A percentile compares a stretch with the other conserved stretches of the same genome.
Evolutionary conservation across 2,797 vertebrate genomes (phyloP).

Genomic region (Rhincodon typus): DNA sequence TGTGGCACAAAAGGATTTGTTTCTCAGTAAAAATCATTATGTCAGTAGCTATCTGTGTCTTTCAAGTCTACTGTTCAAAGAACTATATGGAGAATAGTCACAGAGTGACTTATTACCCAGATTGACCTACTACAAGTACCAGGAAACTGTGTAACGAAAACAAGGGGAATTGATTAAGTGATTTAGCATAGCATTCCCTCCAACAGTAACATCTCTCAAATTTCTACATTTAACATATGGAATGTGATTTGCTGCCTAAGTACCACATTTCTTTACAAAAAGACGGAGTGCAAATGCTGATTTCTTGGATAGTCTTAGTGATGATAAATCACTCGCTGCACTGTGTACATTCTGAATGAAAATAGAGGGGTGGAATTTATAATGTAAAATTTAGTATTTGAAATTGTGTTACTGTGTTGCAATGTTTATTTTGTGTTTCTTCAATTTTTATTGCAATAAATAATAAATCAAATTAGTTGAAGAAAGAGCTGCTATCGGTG

Average conservation of each 20-base stretch:
- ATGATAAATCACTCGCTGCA: background rate
- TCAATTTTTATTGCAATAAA: background rate
- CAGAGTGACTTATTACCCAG: background rate
- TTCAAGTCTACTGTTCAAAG: background rate
- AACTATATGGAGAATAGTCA: background rate
- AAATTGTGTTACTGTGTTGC: background rate
- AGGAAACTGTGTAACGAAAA: background rate
- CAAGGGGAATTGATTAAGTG: background rate
- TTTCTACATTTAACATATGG: background rate
- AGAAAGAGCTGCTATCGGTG: too few relatives aligned
- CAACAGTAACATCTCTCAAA: background rate
- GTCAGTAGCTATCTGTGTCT: background rate
- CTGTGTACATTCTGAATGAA: background rate
- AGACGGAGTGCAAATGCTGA: background rate
- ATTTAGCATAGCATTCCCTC: too few relatives aligned
- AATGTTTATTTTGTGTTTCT: background rate
- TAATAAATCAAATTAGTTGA: background rate
- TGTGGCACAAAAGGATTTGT: background rate
- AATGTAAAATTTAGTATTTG: background rate
- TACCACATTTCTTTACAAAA: background rate
- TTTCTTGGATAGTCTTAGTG: background rate
- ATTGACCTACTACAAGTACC: background rate
- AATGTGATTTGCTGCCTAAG: background rate
- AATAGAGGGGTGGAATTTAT: background rate
- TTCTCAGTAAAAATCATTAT: background rate